Conservation (phyloP, 1,140 invertebrate species). For the Drosophila pectinifera region DNA sequence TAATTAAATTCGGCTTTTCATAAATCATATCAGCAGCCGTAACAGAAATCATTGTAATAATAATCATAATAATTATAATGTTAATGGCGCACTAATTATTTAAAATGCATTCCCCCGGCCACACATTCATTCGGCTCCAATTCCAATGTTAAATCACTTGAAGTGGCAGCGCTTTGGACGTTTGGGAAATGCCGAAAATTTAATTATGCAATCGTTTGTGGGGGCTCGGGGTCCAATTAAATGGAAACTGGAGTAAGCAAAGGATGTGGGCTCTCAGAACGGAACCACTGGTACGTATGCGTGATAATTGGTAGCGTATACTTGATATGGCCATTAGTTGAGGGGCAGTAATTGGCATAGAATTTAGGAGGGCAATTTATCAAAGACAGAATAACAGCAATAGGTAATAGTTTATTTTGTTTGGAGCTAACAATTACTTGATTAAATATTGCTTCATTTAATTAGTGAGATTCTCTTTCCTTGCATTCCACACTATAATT, state of each 20-base stretch:
- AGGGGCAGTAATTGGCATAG: too few relatives aligned
- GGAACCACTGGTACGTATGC: too few relatives aligned
- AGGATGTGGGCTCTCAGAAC: not conserved
- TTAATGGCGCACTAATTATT: slow-evolving; percentile 27
- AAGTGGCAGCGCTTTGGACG: not conserved
- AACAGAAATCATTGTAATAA: slow-evolving; percentile 30
- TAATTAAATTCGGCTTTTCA: slow-evolving; percentile 49
- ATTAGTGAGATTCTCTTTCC: not conserved
- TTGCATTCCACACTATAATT: not conserved
- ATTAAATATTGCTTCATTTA: not conserved
- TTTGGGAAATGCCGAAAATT: not conserved
- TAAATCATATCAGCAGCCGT: slow-evolving; percentile 26
- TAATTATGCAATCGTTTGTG: not conserved
- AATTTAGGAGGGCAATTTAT: not conserved
- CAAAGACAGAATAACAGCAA: not conserved
- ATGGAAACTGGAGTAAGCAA: not conserved
- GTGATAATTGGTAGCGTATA: not conserved
- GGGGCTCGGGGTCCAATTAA: not conserved
- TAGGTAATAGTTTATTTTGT: not conserved
- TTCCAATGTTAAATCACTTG: slow-evolving; percentile 11
- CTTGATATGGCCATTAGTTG: not conserved
- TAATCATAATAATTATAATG: slow-evolving; percentile 21
- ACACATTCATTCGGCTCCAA: slow-evolving; percentile 8
- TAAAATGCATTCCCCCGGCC: slow-evolving; percentile 9
- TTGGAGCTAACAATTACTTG: not conserved